A percentile compares a stretch with the other conserved stretches of the same genome.
Evolutionary conservation across 2,888 invertebrate genomes (phyloP).

Genomic region (Drosophila hamatofila): DNA sequence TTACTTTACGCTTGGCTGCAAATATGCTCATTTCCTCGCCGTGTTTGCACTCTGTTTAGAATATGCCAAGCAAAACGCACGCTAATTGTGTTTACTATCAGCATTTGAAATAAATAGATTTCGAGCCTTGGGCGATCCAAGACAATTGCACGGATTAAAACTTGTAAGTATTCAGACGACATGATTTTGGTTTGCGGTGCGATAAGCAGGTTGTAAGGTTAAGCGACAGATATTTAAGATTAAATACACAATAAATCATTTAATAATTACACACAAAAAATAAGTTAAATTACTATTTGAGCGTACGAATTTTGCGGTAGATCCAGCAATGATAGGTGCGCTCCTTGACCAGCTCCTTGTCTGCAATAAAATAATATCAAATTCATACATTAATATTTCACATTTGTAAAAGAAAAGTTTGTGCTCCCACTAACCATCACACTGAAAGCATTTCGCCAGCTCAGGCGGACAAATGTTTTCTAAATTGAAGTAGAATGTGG

Average conservation of each 20-base stretch:
- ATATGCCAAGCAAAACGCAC: constrained; percentile 68
- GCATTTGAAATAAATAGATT: constrained; percentile 43
- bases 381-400: not conserved
- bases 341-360: constrained; percentile 79
- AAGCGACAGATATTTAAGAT: constrained; percentile 29
- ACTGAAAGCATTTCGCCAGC: constrained; percentile 73
- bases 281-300: constrained; percentile 39
- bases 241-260: constrained; percentile 9
- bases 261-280: constrained; percentile 6
- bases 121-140: constrained; percentile 41
- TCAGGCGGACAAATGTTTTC: constrained; percentile 84
- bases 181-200: constrained; percentile 62
- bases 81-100: constrained; percentile 35
- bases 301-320: constrained; percentile 81
- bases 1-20: constrained; percentile 59
- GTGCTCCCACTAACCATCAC: constrained; percentile 68
- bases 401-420: not conserved
- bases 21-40: constrained; percentile 49
- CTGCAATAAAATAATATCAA: constrained; percentile 43
- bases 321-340: constrained; percentile 82
- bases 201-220: constrained; percentile 54
- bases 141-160: constrained; percentile 61
- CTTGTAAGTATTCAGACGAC: constrained; percentile 72
- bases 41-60: constrained; percentile 61
- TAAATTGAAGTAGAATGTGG: constrained; percentile 82